phyloP scores from a whole-genome alignment of 2,113 vertebrate species.

The Apeltes quadracus region DNA sequence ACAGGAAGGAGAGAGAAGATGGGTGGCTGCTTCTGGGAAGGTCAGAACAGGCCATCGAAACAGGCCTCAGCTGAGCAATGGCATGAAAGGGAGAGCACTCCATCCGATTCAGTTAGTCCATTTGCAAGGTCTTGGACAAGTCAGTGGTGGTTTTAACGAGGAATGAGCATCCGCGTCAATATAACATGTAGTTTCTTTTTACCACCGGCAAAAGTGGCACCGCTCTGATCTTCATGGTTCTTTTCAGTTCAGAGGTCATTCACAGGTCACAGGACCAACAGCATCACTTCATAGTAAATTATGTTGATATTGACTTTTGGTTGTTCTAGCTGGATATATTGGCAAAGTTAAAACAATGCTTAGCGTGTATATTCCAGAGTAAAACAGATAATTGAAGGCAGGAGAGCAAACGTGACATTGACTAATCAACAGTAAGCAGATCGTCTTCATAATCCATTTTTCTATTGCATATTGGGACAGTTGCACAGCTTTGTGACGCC shows the following conservation, averaged over 20 bases:
- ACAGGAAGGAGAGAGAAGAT: constrained; percentile 38
- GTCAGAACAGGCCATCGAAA: constrained; percentile 21
- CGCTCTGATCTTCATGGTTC: constrained; percentile 6
- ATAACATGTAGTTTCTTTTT: not conserved
- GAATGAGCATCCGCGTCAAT: not conserved
- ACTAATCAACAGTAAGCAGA: constrained; percentile 56
- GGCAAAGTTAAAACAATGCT: not conserved
- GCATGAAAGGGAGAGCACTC: not conserved
- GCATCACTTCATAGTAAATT: not conserved
- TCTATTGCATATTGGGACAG: not conserved
- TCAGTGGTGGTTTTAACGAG: not conserved
- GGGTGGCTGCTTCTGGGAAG: constrained; percentile 35
- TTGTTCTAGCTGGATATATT: not conserved
- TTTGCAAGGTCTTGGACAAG: not conserved
- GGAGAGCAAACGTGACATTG: constrained; percentile 30
- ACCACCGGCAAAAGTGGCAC: not conserved
- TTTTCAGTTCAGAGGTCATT: constrained; percentile 9
- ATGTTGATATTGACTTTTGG: not conserved
- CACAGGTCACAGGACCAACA: constrained; percentile 14
- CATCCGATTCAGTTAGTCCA: not conserved
- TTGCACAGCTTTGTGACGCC: not conserved
- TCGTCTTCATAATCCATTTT: constrained; percentile 20
- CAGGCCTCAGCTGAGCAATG: constrained; percentile 32
- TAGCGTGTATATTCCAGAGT: not conserved
- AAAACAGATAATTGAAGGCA: constrained; percentile 12